A percentile compares a stretch with the other conserved stretches of the same genome.
Evolutionary conservation across 2,113 vertebrate genomes (phyloP).

Genomic region (Callocephalon fimbriatum): DNA sequence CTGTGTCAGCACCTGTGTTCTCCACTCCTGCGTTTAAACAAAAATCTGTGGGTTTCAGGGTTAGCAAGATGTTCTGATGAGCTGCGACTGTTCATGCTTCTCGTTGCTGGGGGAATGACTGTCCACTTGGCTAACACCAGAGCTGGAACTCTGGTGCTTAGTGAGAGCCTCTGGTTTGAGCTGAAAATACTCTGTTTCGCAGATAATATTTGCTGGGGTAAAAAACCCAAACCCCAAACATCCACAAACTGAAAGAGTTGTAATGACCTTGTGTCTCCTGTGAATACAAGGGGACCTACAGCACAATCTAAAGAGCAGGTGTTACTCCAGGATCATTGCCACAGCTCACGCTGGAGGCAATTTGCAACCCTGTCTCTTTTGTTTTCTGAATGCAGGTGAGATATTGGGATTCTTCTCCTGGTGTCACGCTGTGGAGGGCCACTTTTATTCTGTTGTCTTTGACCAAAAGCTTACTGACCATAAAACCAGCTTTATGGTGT

Average conservation of each 20-base stretch:
- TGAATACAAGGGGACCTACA: background rate
- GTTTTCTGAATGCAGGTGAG: background rate
- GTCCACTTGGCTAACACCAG: background rate
- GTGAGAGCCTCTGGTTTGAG: background rate
- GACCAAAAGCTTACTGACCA: background rate
- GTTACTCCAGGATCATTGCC: background rate
- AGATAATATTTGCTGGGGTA: background rate
- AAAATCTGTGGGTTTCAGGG: background rate
- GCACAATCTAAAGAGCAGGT: background rate
- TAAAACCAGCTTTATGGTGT: background rate
- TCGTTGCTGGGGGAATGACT: background rate
- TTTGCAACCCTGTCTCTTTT: background rate
- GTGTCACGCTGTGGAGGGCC: background rate
- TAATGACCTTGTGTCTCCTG: background rate
- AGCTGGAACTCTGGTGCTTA: background rate
- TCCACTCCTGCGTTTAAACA: background rate
- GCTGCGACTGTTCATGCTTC: background rate
- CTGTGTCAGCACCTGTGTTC: background rate
- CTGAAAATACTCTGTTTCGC: background rate
- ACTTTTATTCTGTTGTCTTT: background rate
- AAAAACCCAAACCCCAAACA: background rate
- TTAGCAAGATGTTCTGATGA: background rate
- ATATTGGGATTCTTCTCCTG: background rate
- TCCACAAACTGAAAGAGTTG: background rate
- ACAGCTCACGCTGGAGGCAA: rapidly evolving